Evolutionary conservation across 2,888 invertebrate genomes (phyloP).

Genomic region (Chymomyza amoena): DNA sequence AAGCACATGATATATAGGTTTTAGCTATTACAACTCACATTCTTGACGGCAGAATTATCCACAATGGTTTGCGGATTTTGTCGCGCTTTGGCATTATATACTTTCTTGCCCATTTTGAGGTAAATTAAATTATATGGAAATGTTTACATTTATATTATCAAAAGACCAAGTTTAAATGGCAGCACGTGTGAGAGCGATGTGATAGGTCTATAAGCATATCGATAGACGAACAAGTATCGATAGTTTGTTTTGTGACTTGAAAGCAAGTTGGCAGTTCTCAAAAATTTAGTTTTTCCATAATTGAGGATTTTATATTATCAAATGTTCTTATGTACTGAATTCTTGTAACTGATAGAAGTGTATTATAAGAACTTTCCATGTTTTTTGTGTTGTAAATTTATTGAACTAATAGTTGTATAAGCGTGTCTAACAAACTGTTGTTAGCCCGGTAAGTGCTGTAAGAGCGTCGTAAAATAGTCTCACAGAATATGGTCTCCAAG

Average conservation of each 20-base stretch:
- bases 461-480: conserved; percentile 42
- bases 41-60: conserved; percentile 84
- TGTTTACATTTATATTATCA: background rate
- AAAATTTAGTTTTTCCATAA: background rate
- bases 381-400: background rate
- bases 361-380: background rate
- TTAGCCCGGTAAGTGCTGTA: background rate
- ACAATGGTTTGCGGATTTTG: conserved; percentile 84
- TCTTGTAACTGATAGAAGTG: background rate
- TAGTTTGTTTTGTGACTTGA: background rate
- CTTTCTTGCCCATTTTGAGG: conserved; percentile 84
- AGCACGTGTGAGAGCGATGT: background rate
- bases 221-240: background rate
- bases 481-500: conserved; percentile 52
- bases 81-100: conserved; percentile 88
- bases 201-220: background rate
- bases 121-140: background rate
- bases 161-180: background rate
- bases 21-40: conserved; percentile 80
- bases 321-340: background rate
- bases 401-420: background rate
- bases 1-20: conserved; percentile 28
- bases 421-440: background rate
- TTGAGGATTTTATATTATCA: background rate
- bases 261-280: background rate